These are phyloP conservation scores for Tortricodes alternella DNA, from an alignment of 2,888 invertebrate genomes.

Conservation along the genomic window DNA sequence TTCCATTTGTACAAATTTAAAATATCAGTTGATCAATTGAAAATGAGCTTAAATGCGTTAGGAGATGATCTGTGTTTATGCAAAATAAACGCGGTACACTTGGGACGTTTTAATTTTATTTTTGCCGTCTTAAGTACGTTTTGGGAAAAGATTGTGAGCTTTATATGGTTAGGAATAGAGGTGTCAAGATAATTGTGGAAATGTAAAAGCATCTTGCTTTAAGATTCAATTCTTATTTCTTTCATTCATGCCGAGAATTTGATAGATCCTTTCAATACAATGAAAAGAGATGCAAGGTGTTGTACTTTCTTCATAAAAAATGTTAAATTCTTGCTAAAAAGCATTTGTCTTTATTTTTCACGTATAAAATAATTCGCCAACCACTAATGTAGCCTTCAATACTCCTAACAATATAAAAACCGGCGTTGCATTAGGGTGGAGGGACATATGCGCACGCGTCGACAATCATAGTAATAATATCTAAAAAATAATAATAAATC, in stretches of 20 bases:
- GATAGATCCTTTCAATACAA: constrained; percentile 19
- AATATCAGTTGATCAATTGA: constrained; percentile 35
- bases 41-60: constrained; percentile 34
- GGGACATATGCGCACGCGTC: constrained; percentile 80
- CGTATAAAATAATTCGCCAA: constrained; percentile 47
- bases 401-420: constrained; percentile 62
- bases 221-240: constrained; percentile 37
- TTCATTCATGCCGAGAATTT: constrained; percentile 31
- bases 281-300: constrained; percentile 40
- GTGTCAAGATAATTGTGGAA: constrained; percentile 14
- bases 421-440: constrained; percentile 54
- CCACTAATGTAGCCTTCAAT: constrained; percentile 69
- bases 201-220: constrained; percentile 32
- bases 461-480: constrained; percentile 81
- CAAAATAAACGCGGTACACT: background rate
- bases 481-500: constrained; percentile 83
- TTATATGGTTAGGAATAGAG: constrained; percentile 28
- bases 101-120: background rate
- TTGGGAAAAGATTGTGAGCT: background rate
- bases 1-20: constrained; percentile 16
- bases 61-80: background rate
- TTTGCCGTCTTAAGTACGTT: background rate
- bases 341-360: background rate
- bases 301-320: background rate
- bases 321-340: background rate